phyloP scores from a whole-genome alignment of 2,113 vertebrate species.

The Microtus montanus region DNA sequence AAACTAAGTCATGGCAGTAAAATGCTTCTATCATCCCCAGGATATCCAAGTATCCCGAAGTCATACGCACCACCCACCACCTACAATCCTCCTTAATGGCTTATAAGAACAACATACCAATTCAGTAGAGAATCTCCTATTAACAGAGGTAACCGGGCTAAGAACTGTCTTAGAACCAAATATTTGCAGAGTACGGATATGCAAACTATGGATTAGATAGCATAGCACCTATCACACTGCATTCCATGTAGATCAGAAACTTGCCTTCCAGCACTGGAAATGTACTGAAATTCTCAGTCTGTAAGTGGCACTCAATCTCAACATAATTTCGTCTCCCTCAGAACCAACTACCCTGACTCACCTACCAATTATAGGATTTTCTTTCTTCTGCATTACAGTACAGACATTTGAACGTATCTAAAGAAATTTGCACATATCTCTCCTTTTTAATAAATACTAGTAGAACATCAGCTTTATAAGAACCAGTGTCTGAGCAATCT shows the following conservation, averaged over 20 bases:
- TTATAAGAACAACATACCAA: slow-evolving; percentile 6
- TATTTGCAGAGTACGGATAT: not conserved
- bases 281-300: slow-evolving; percentile 4
- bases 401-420: not conserved
- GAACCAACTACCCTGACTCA: slow-evolving; percentile 45
- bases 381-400: slow-evolving; percentile 6
- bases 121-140: slow-evolving; percentile 28
- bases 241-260: slow-evolving; percentile 38
- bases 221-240: not conserved
- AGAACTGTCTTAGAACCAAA: slow-evolving; percentile 3
- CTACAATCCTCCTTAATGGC: slow-evolving; percentile 12
- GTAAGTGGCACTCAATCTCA: slow-evolving; percentile 49
- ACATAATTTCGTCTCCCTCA: slow-evolving; percentile 19
- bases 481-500: not conserved
- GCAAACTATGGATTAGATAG: slow-evolving; percentile 1
- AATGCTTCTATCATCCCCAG: not conserved
- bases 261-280: slow-evolving; percentile 6
- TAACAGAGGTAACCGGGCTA: not conserved
- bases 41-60: not conserved
- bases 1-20: slow-evolving; percentile 4
- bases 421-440: slow-evolving; percentile 2
- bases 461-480: not conserved
- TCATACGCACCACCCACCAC: not conserved
- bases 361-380: not conserved
- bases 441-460: not conserved